Conservation (phyloP, 2,888 invertebrate genomes). For the Thyatira batis region DNA sequence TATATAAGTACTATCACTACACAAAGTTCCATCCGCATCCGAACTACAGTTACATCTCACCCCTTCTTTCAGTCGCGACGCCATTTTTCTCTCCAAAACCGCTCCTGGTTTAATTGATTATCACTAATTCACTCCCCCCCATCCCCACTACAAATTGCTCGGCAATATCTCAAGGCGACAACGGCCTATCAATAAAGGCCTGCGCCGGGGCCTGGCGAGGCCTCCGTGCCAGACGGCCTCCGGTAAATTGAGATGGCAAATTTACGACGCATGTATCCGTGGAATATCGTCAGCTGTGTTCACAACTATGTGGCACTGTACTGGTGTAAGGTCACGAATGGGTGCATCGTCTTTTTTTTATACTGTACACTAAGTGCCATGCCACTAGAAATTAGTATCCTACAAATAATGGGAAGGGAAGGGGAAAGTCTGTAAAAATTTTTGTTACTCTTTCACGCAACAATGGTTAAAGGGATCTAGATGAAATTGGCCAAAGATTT, state of each 20-base stretch:
- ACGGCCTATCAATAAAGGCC: constrained; percentile 72
- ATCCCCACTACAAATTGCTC: constrained; percentile 53
- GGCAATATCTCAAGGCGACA: constrained; percentile 71
- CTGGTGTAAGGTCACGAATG: too few relatives aligned
- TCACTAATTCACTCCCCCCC: constrained; percentile 36
- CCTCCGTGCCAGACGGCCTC: constrained; percentile 21
- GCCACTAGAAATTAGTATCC: too few relatives aligned
- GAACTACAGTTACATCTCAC: too few relatives aligned
- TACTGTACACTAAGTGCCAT: too few relatives aligned
- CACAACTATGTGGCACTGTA: not conserved
- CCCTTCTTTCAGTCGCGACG: not conserved
- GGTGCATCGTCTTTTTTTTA: too few relatives aligned
- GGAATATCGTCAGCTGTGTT: constrained; percentile 5
- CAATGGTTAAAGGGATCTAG: too few relatives aligned
- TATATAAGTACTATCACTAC: too few relatives aligned
- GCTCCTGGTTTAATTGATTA: constrained; percentile 35
- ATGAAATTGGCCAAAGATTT: too few relatives aligned
- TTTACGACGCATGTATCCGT: constrained; percentile 39
- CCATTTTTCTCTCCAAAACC: constrained; percentile 23
- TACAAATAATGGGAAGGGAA: too few relatives aligned
- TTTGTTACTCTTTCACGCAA: too few relatives aligned
- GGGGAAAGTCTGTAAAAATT: too few relatives aligned
- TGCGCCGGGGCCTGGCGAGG: constrained; percentile 6
- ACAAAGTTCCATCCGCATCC: too few relatives aligned
- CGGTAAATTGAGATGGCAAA: constrained; percentile 54